Base-by-base conservation (phyloP, 1,140 invertebrate species). In the Carposina sasakii region DNA sequence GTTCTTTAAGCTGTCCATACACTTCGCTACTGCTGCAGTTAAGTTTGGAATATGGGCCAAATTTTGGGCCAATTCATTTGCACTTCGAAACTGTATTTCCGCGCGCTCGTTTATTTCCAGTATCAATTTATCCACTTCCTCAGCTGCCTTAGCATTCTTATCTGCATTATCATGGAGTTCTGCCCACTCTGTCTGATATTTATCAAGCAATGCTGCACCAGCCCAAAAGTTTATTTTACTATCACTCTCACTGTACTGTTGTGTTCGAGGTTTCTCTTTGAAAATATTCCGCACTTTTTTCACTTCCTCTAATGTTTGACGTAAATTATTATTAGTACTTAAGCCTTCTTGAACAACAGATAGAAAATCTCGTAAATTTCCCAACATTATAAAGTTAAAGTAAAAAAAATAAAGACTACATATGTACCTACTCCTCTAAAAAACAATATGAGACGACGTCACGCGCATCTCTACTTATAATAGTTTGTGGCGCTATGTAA, bases 291-390 rank as follows among this genome's bases (percentile, higher is more conserved):
- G 81, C 0, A 81, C 75, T 48, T 74, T 81, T 48, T 82, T 75
- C 8, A 82, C 81, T 68, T 84, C 81, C 61, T 81, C 75, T 21
- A 84, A 49, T 4, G 81, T 82, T 37, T 82, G 75, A 9, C 77
- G 60, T 44, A 84, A 49, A 49, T 82, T 84, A 36, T 64, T 77
- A 48, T 75, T 81, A 2, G 71, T 73, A 43, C 63, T 63, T 52
- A 84, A 50, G 1, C 77, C 81, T 52, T 84, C 81, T 69, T 84
- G 81, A 15, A 84, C 81, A 12, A 81, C 76, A 24, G 75, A 75
- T 52, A 84, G 71, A 57, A 84, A 77, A 20, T 84, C 77, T 61
- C 81, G 81, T 15, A 84, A 46, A 56, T 84, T 84, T 26, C 77
- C 76, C 54, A 84, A 68, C 81, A 83, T 83, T 61, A 31, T 62